Percentiles rank a stretch among this genome's conserved stretches.
Evolutionary conservation across 2,888 invertebrate genomes (phyloP).

Genomic region (Pilophorus perplexus): DNA sequence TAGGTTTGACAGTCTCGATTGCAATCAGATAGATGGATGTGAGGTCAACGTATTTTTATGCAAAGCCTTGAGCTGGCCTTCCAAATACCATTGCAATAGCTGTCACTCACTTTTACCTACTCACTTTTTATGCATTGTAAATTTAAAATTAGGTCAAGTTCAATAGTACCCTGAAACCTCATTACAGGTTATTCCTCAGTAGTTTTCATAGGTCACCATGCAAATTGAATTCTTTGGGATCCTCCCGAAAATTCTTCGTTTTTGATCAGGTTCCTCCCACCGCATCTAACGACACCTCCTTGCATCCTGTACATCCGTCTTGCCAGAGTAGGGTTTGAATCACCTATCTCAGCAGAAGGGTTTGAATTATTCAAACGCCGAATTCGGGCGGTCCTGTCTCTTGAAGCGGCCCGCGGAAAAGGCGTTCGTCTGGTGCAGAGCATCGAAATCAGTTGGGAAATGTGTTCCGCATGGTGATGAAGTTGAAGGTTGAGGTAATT

Average conservation of each 20-base stretch:
- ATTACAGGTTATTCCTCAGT: too few relatives aligned
- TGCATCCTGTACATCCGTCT: too few relatives aligned
- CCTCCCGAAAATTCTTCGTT: neutral
- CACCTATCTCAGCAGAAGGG: too few relatives aligned
- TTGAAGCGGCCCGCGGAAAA: constrained; percentile 8
- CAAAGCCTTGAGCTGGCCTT: neutral
- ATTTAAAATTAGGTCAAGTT: too few relatives aligned
- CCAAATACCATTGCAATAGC: too few relatives aligned
- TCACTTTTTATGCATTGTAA: too few relatives aligned
- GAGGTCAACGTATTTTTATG: constrained; percentile 19
- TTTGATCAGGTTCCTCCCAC: neutral
- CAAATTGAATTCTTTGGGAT: too few relatives aligned
- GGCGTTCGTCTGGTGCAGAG: neutral
- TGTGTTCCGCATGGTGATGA: neutral
- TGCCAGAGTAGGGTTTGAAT: too few relatives aligned
- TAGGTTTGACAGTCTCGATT: neutral
- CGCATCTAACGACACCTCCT: neutral
- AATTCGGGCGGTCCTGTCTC: constrained; percentile 10
- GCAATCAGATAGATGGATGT: constrained; percentile 9
- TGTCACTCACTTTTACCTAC: too few relatives aligned
- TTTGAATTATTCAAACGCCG: constrained; percentile 30
- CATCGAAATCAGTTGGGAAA: constrained; percentile 11
- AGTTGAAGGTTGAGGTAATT: too few relatives aligned
- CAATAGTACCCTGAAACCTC: too few relatives aligned
- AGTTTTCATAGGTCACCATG: too few relatives aligned